Conservation (phyloP, 2,888 invertebrate species). For the Folsomia candida region DNA sequence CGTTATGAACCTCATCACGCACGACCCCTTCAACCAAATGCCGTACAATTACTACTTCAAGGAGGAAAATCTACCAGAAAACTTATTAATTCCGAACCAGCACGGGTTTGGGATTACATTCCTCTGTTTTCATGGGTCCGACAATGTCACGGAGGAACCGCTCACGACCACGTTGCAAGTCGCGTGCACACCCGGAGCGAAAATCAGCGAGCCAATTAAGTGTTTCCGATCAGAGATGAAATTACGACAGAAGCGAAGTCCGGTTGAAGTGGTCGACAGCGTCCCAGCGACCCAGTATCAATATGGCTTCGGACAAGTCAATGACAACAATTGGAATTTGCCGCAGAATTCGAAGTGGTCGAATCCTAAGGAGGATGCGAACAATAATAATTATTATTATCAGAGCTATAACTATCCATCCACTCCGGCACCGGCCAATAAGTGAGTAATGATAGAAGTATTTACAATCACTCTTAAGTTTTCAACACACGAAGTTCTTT, state of each 20-base stretch:
- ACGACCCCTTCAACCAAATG: constrained; percentile 49
- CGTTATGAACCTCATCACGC: constrained; percentile 38
- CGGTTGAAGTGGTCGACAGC: not conserved
- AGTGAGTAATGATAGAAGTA: not conserved
- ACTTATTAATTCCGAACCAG: constrained; percentile 45
- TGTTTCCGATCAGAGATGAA: constrained; percentile 43
- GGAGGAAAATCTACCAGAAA: constrained; percentile 38
- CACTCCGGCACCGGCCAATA: not conserved
- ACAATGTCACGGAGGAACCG: not conserved
- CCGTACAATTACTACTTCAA: constrained; percentile 38
- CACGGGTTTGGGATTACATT: constrained; percentile 49
- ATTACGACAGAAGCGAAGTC: constrained; percentile 30
- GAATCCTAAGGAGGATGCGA: constrained; percentile 14
- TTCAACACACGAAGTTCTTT: no score
- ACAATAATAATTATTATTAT: constrained; percentile 22
- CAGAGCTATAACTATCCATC: not conserved
- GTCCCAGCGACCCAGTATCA: constrained; percentile 33
- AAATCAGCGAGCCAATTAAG: constrained; percentile 37
- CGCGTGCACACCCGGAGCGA: constrained; percentile 43
- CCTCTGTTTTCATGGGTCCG: constrained; percentile 29
- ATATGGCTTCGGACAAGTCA: constrained; percentile 22
- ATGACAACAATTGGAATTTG: constrained; percentile 19
- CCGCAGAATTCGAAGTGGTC: constrained; percentile 22
- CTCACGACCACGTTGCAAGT: constrained; percentile 32
- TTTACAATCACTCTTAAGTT: no score